Evolutionary conservation across 23 tunicate species (phyloP).

Genomic region (Corella eumyota): DNA sequence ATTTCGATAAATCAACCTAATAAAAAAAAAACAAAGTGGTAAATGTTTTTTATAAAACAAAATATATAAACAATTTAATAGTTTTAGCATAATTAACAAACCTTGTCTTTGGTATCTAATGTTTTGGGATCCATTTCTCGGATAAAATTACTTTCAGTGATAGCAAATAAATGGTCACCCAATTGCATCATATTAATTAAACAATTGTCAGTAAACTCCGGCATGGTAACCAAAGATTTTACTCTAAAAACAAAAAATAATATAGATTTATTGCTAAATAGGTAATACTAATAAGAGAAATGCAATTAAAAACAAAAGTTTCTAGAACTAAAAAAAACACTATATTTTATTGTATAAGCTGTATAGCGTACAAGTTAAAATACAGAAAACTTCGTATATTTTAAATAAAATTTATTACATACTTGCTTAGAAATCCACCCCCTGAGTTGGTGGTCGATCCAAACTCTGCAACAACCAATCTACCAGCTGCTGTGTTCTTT

Average conservation of each 20-base stretch:
- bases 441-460: conserved; percentile 31
- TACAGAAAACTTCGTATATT: no score
- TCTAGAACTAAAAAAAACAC: no score
- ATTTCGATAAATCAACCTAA: conserved; percentile 70
- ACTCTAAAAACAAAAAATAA: conserved; percentile 23
- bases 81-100: no score
- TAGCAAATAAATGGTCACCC: conserved; percentile 59
- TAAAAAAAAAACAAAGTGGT: background rate
- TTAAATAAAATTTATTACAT: background rate
- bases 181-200: conserved; percentile 45
- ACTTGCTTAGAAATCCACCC: conserved; percentile 12
- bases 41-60: no score
- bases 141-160: conserved; percentile 76
- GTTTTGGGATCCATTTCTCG: conserved; percentile 55
- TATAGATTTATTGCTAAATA: background rate
- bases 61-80: no score
- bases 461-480: conserved; percentile 74
- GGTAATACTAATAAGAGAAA: no score
- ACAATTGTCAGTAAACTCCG: conserved; percentile 89
- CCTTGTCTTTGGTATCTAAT: conserved; percentile 68
- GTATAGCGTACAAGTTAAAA: no score
- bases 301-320: background rate
- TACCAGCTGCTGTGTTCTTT: conserved; percentile 74
- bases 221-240: conserved; percentile 33
- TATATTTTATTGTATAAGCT: no score